Evolutionary conservation across 2,113 vertebrate genomes (phyloP).

Genomic region (Oncorhynchus kisutch): DNA sequence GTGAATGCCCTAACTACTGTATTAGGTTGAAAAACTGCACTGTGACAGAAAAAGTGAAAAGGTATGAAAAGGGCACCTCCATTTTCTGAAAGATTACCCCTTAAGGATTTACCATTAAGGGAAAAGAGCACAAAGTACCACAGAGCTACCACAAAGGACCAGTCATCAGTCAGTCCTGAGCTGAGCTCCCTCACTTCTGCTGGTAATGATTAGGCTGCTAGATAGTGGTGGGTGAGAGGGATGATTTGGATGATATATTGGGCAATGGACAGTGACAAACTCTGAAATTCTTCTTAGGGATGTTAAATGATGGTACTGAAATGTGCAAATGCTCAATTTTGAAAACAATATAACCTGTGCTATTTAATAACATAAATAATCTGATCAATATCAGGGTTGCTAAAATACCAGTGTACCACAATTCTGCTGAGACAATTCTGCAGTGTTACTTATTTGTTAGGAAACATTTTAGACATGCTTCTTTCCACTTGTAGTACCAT

Average conservation of each 20-base stretch:
- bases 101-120: slow-evolving; percentile 45
- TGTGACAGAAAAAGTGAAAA: slow-evolving; percentile 35
- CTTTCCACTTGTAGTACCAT: slow-evolving; percentile 18
- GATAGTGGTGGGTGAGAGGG: slow-evolving; percentile 4
- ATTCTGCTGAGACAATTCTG: too few species aligned
- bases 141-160: slow-evolving; percentile 15
- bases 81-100: slow-evolving; percentile 49
- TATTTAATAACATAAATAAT: too few species aligned
- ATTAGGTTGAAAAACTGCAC: slow-evolving; percentile 29
- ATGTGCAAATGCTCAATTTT: too few species aligned
- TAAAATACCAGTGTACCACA: too few species aligned
- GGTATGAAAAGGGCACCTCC: slow-evolving; percentile 41
- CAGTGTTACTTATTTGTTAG: too few species aligned
- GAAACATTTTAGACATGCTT: background rate
- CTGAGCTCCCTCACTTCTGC: background rate
- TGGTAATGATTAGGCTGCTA: slow-evolving; percentile 15
- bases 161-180: slow-evolving; percentile 43
- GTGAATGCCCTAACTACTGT: slow-evolving; percentile 50
- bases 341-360: too few species aligned
- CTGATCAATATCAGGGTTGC: too few species aligned
- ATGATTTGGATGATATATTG: background rate
- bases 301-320: too few species aligned
- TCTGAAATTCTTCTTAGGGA: too few species aligned
- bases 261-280: too few species aligned
- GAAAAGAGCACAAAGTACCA: slow-evolving; percentile 32